Base-by-base conservation (phyloP, 2,797 vertebrate species). In the Scolopax rusticola region DNA sequence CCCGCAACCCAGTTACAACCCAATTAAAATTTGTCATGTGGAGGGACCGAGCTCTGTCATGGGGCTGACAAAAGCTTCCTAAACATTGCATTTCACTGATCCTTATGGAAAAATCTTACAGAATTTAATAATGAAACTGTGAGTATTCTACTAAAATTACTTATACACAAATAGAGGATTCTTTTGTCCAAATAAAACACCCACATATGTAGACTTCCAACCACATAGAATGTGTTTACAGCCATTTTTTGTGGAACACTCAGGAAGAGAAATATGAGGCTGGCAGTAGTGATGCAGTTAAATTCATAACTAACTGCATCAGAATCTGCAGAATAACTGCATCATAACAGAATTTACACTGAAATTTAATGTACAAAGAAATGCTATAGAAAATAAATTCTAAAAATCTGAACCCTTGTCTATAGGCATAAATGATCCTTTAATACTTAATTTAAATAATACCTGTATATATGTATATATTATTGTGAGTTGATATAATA, bases 1-100 rank as follows among this genome's bases (percentile, higher is more conserved):
- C 41, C 50, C 87, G 33, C 84, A 71, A 45, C 43, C 17, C 57
- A 82, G 40, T 93, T 90, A 84, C n/a, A 91, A 84, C 56, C 28
- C 85, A 94, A 64, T 94, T 96, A 95, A 96, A 96, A 89, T 97
- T 84, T 96, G 90, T 94, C 87, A 64, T 92, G 93, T 96, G 83
- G 43, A 96, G 84, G 68, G 59, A 94, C 56, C 80, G 91, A 86
- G 54, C 77, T 95, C 74, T 94, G 56, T 76, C 56, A 16, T 36
- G 48, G 60, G 50, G 43, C 86, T 61, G 25, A 61, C 5, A 7
- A 53, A 93, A 25, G 24, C 19, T 60, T 74, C 71, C 47, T 68
- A 24, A 74, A 50, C n/a, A 14, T 41, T 38, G n/a, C 8, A n/a
- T 93, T 87, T 87, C 67, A 68, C 15, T 85, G 71, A 57, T 84